A percentile compares a stretch with the other conserved stretches of the same genome.
phyloP scores from a whole-genome alignment of 1,140 invertebrate genomes.

The Drosophila yakuba region DNA sequence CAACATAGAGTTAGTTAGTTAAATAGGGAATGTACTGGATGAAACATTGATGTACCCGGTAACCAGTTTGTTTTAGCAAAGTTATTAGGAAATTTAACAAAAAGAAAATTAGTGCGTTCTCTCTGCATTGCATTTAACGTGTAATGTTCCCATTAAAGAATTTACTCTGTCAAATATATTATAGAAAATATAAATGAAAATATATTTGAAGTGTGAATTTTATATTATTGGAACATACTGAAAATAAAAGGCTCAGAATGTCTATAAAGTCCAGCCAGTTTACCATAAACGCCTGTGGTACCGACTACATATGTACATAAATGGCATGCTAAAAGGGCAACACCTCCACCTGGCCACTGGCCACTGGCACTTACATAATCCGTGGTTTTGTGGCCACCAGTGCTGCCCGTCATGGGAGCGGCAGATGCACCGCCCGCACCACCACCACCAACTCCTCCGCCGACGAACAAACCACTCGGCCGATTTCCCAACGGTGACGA shows the following conservation, averaged over 20 bases:
- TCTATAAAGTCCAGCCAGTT: slow-evolving; percentile 3
- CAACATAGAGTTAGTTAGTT: neutral
- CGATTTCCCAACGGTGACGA: slow-evolving; percentile 83
- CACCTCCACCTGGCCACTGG: slow-evolving; percentile 15
- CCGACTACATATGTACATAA: neutral
- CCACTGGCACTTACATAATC: slow-evolving; percentile 75
- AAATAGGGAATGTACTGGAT: neutral
- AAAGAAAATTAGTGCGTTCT: too few species aligned
- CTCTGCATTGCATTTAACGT: too few species aligned
- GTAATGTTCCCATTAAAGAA: too few species aligned
- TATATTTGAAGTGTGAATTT: too few species aligned
- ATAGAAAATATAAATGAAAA: too few species aligned
- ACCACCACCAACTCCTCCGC: slow-evolving; percentile 26
- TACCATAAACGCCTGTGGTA: neutral
- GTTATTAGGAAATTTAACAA: too few species aligned
- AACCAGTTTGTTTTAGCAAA: too few species aligned
- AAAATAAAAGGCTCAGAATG: too few species aligned
- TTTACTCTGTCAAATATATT: too few species aligned
- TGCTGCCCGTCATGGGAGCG: slow-evolving; percentile 51
- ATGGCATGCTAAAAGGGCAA: slow-evolving; percentile 6
- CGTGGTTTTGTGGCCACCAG: slow-evolving; percentile 66
- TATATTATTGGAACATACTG: too few species aligned
- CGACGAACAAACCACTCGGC: slow-evolving; percentile 79
- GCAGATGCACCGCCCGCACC: slow-evolving; percentile 27
- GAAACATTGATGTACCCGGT: too few species aligned